Evolutionary conservation across 1,140 invertebrate species (phyloP), one percentile per base, ranked within the genome.

Genomic region (Tyrophagus putrescentiae): DNA sequence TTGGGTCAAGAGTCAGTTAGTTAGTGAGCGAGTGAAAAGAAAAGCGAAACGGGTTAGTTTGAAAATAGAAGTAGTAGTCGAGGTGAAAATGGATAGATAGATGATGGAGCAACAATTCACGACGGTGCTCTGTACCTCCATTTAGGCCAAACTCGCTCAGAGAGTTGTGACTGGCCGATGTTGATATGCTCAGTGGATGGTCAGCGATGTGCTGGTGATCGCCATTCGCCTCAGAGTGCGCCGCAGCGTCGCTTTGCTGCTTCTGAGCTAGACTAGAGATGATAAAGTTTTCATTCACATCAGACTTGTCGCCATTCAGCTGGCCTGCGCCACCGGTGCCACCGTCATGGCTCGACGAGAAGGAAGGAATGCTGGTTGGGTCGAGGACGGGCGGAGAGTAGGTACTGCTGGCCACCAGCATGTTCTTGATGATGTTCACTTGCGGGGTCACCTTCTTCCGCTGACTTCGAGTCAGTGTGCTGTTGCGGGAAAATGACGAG

Each of bases 381-480:
- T 42, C 57, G 16, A 45, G 28, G 32, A 23, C 41, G 21, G 57
- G 32, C 4, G 52, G 52, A 11, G 52, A 54, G 27, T 27, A 54
- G 9, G 27, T 27, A 11, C 23, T 18, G 25, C 27, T 32, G 2
- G 32, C 4, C n/a, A 54, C 57, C 3, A 60, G 23, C 29, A 63
- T 60, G 27, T 63, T 33, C 42, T 63, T 29, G 18, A 63, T 34
- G 18, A 63, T 34, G 9, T 63, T 61, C 32, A 60, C 31, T 32
- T 56, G 50, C 3, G 62, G 62, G 18, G 23, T 39, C 21, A 63
- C 60, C 39, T 45, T 63, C 53, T 57, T 42, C 25, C 62, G 32
- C 44, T 63, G 62, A 50, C 62, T 63, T 52, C 44, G 23, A 7
- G 62, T 61, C 21, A 63, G 34, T 29, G 62, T 34, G 31, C 33